Evolutionary conservation across 1,140 invertebrate genomes (phyloP), one percentile per base, ranked within the genome.

Genomic region (Caenorhabditis inopinata): DNA sequence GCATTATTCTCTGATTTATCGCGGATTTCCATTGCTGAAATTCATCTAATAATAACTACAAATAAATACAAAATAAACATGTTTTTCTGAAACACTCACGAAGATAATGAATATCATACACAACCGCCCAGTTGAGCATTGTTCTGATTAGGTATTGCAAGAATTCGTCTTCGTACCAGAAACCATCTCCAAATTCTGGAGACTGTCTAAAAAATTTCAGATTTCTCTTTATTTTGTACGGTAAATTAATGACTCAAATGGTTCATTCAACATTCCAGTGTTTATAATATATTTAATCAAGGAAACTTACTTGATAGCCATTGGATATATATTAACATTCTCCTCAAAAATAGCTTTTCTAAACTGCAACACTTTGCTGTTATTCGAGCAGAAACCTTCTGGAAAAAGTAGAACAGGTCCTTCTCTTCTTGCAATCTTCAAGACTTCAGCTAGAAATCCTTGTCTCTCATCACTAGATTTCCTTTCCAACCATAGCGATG

Each of bases 341-440:
- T 74, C 77, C 29, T 82, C 81, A 35, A 82, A 82, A 42, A 82
- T 76, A n/a, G 77, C 81, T 25, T 82, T 82, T 45, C 81, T 38
- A 47, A 82, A 82, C 32, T 82, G 81, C 16, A 82, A 25, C 38
- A 83, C 82, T 46, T 76, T 42, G 9, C 62, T 79, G 38, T 78
- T 81, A 18, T 82, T 82, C 0, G 81, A 83, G 46, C 81, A 82
- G 78, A 74, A 82, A 16, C 81, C 81, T 58, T 82, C 81, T 11
- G 81, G 81, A 46, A 82, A 82, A 1, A 82, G 29, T 1, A 82
- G 42, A 3, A 82, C 76, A 18, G 81, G 81, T n/a, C 78, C 81
- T 12, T 62, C 78, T 27, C 46, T 23, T 45, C 29, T 79, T 2
- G 78, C 78, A 9, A 29, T 75, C 16, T 73, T 82, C 32, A 82